Evolutionary conservation across 2,113 vertebrate species (phyloP).

Genomic region (Acrocephalus arundinaceus): DNA sequence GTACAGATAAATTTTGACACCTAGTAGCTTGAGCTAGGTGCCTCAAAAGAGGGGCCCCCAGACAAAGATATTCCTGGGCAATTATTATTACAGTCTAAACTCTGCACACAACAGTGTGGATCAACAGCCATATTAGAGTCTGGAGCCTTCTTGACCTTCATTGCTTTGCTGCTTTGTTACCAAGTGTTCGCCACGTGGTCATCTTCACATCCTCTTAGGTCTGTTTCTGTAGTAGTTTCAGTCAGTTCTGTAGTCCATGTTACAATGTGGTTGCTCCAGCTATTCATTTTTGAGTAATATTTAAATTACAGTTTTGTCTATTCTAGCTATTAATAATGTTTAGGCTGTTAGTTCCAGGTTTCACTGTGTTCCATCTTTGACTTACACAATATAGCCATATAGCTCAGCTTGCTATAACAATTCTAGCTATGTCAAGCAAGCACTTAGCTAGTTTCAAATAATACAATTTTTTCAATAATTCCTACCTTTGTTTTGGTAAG

Average conservation of each 20-base stretch:
- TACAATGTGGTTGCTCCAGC: not conserved
- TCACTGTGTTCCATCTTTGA: not conserved
- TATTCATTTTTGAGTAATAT: not conserved
- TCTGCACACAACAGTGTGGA: accelerated
- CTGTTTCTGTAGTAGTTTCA: not conserved
- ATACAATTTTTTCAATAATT: not conserved
- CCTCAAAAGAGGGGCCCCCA: not conserved
- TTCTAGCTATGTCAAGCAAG: not conserved
- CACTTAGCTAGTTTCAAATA: not conserved
- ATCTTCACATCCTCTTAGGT: not conserved
- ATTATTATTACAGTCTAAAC: not conserved
- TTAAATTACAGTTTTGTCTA: not conserved
- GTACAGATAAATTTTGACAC: not conserved
- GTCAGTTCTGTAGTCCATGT: not conserved
- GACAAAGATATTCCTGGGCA: not conserved
- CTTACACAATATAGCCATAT: not conserved
- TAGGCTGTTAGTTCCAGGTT: not conserved
- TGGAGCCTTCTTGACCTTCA: not conserved
- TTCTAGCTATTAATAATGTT: not conserved
- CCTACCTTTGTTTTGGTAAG: not conserved
- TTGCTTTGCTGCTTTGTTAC: not conserved
- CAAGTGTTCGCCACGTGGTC: not conserved
- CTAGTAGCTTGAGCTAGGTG: not conserved
- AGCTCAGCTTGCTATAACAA: not conserved
- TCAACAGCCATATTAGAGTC: not conserved